A percentile compares a stretch with the other conserved stretches of the same genome.
These are phyloP conservation scores for Bombus haemorrhoidalis DNA, from an alignment of 1,140 invertebrate genomes.

Conservation along the genomic window DNA sequence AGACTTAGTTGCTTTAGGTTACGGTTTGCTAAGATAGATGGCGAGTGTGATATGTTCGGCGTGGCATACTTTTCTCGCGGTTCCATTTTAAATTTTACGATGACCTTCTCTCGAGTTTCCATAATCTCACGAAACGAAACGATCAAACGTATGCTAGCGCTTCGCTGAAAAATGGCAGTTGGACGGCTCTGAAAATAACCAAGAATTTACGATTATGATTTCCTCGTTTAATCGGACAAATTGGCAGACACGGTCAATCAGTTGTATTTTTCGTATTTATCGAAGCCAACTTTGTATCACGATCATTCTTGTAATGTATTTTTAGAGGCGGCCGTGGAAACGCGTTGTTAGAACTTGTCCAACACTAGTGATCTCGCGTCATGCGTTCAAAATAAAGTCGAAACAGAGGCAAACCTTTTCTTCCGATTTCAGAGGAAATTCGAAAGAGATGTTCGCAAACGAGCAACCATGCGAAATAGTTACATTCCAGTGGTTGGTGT, in stretches of 20 bases:
- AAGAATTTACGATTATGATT: not conserved
- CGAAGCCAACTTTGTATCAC: not conserved
- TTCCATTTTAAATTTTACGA: slow-evolving; percentile 11
- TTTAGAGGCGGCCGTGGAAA: not conserved
- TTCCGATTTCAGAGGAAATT: slow-evolving; percentile 25
- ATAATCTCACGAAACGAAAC: slow-evolving; percentile 62
- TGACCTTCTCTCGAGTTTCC: slow-evolving; percentile 43
- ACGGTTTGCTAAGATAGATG: slow-evolving; percentile 13
- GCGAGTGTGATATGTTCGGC: slow-evolving; percentile 7
- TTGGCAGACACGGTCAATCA: not conserved
- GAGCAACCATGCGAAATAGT: not conserved
- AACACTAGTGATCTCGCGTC: not conserved
- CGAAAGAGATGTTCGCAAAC: not conserved
- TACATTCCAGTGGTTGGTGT: slow-evolving; percentile 29
- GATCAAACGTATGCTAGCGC: slow-evolving; percentile 12
- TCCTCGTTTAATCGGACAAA: not conserved
- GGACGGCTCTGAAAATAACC: slow-evolving; percentile 41
- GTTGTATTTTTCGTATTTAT: not conserved
- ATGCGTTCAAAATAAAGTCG: slow-evolving; percentile 16
- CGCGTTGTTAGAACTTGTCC: not conserved
- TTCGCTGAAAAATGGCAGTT: not conserved
- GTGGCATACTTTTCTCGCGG: not conserved
- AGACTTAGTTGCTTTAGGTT: not conserved
- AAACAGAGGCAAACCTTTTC: not conserved
- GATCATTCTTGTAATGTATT: slow-evolving; percentile 6